Conservation (phyloP, 2,113 vertebrate genomes). For the Pteronura brasiliensis region DNA sequence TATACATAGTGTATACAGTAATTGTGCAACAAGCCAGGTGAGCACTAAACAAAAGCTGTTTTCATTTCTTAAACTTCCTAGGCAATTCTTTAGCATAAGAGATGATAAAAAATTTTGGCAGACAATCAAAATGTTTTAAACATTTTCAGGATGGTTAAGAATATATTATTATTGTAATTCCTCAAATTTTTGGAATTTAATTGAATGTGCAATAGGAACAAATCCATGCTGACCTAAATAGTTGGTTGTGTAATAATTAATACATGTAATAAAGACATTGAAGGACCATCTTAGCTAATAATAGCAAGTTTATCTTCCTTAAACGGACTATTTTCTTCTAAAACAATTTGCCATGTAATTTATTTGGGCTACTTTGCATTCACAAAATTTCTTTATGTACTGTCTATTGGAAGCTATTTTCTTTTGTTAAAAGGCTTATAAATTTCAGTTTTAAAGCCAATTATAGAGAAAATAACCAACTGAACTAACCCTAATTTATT, state of each 20-base stretch:
- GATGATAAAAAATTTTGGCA: slow-evolving; percentile 10
- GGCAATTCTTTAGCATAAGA: slow-evolving; percentile 17
- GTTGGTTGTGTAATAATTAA: slow-evolving; percentile 25
- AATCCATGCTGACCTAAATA: slow-evolving; percentile 30
- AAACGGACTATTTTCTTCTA: not conserved
- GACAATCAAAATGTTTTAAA: slow-evolving; percentile 13
- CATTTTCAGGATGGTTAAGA: not conserved
- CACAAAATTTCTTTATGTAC: slow-evolving; percentile 39
- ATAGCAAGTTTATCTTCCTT: slow-evolving; percentile 37
- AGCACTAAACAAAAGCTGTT: slow-evolving; percentile 41
- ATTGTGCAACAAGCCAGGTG: slow-evolving; percentile 30
- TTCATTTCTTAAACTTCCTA: not conserved
- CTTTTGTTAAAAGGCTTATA: slow-evolving; percentile 55
- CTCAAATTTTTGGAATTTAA: slow-evolving; percentile 30
- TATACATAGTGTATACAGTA: not conserved
- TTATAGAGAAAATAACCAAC: slow-evolving; percentile 44
- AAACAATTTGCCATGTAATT: slow-evolving; percentile 43
- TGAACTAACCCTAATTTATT: slow-evolving; percentile 48
- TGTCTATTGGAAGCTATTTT: slow-evolving; percentile 33
- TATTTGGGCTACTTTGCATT: slow-evolving; percentile 38
- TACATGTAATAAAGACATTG: slow-evolving; percentile 3
- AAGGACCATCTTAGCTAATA: slow-evolving; percentile 24
- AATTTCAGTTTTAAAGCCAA: slow-evolving; percentile 61
- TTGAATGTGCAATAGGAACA: slow-evolving; percentile 21
- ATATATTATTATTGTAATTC: slow-evolving; percentile 23